These are phyloP conservation scores for Poeciliopsis gracilis DNA, from an alignment of 2,797 vertebrate species.

Conservation along the genomic window DNA sequence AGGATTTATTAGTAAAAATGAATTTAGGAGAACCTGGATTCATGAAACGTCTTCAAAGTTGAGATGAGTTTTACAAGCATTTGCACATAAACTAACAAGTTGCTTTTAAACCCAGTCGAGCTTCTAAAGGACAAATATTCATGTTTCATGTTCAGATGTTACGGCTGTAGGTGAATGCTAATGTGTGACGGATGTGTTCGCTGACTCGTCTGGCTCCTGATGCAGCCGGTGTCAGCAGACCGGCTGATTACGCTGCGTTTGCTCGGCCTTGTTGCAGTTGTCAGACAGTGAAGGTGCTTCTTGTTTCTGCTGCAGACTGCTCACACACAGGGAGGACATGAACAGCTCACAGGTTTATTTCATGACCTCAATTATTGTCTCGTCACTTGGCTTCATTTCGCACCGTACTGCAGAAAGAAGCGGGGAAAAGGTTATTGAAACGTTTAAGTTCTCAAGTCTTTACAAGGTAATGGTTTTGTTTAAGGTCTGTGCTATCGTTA, in stretches of 20 bases:
- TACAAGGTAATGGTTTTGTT: neutral
- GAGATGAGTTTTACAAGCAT: neutral
- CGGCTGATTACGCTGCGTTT: constrained; percentile 14
- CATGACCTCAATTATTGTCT: constrained; percentile 14
- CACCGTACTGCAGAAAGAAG: constrained; percentile 2
- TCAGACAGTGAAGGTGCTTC: constrained; percentile 1
- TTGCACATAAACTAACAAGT: neutral
- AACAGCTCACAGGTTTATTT: constrained; percentile 2
- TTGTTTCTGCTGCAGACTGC: neutral
- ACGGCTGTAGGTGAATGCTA: neutral
- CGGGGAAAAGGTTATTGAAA: neutral
- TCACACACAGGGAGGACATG: constrained; percentile 9
- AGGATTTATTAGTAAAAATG: too few species aligned
- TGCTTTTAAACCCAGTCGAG: neutral
- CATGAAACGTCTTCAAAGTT: too few species aligned
- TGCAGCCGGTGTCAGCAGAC: neutral
- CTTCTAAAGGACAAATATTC: neutral
- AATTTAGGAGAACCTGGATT: too few species aligned
- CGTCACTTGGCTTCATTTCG: neutral
- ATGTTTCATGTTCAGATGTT: neutral
- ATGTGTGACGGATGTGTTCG: neutral
- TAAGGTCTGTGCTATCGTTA: neutral
- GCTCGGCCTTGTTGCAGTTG: neutral
- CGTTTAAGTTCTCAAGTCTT: neutral
- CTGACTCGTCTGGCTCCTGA: constrained; percentile 3